Base-by-base conservation (phyloP, 2,797 vertebrate species). In the Champsocephalus gunnari region DNA sequence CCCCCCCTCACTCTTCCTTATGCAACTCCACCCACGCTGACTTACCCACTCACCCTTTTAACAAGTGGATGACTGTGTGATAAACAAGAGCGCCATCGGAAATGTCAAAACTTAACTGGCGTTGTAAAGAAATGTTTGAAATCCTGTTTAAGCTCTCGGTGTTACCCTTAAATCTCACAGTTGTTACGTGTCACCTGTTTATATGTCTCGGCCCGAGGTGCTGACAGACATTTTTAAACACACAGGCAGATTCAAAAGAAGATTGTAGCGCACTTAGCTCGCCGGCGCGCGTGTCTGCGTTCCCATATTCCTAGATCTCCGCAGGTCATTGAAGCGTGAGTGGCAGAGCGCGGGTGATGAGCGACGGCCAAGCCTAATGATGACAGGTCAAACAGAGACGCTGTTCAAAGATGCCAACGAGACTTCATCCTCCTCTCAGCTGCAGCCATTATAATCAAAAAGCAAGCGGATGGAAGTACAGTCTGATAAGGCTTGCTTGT, bases 361-460 rank as follows among this genome's bases (percentile, higher is more conserved):
- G 72, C 90, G 93, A 94, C 19, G 66, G 64, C 80, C 87, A 82
- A 92, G 84, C 81, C 89, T 92, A 88, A 94, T 91, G 90, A 93
- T 92, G 91, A 93, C 92, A 92, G 87, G 91, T 86, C 90, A 90
- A 90, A 94, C 91, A 87, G 80, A 78, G 84, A 91, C 28, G 81
- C 78, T 76, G 93, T 79, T 93, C 94, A 95, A 87, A 88, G 92
- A 91, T 68, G 77, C 73, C 82, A 75, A 79, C 88, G 81, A 82
- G 80, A 92, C 91, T 90, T 87, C 83, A 89, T 85, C 74, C 81
- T 76, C 76, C 82, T 75, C 79, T 82, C 69, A 54, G 74, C 81
- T 69, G 84, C 60, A 48, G 80, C 79, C 75, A 71, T 86, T 85
- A 65, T 56, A 58, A 77, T 79, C 68, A 71, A 68, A 77, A 67